Base-by-base conservation (phyloP, 1,140 invertebrate genomes). In the Drosophila melanica region DNA sequence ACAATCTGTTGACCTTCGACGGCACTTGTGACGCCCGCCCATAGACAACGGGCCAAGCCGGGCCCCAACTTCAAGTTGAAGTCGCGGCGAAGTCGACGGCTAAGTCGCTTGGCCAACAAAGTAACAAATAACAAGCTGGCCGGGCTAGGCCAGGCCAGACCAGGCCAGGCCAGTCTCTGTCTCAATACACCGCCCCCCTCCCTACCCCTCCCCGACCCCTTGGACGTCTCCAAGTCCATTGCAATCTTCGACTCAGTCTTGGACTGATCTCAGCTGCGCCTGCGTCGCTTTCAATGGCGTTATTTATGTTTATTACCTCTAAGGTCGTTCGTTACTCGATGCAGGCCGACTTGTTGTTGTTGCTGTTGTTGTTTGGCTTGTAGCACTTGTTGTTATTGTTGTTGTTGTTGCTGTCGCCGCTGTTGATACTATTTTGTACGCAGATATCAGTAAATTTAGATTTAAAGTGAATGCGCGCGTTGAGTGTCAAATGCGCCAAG, bases 281-380 rank as follows among this genome's bases (percentile, higher is more conserved):
- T 87, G 79, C 72, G 51, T 81, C 71, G 85, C 79, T 90, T 87
- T 90, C 87, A 90, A 90, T 90, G 87, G 79, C 87, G 87, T 90
- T 90, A 90, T 90, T 90, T 90, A 90, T 90, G 87, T 90, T 90
- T 90, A 90, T 90, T 90, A 90, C 87, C 87, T 90, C 87, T 90
- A 90, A 90, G 87, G 87, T 90, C 87, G 87, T 90, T 90, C 87
- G 87, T 90, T 90, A 80, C 87, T 90, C 79, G 86, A 69, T 69
- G 81, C 80, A 20, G 75, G 78, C 79, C 75, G 79, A 80, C 67
- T 78, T 65, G 72, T 82, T 81, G 65, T 35, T 55, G 68, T 75
- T 59, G 55, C 47, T 35, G 62, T 53, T 62, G 62, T 10, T 66
- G 55, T 44, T 20, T 60, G 30, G 42, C 53, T 68, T 70, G 69